These are phyloP conservation scores for Polyploca ridens DNA, from an alignment of 2,888 invertebrate species.

Conservation along the genomic window DNA sequence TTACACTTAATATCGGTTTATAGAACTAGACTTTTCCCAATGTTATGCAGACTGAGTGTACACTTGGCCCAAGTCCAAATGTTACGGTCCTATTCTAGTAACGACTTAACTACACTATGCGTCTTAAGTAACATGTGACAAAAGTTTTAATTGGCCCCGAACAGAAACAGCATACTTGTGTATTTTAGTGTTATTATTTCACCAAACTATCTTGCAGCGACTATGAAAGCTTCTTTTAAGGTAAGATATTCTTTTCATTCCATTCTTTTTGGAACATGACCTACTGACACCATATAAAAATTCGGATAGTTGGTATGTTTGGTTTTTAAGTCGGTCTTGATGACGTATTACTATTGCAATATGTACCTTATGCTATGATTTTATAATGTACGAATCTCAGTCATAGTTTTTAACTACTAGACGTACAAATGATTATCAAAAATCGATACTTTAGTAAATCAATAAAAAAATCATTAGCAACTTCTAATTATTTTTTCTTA, in stretches of 20 bases:
- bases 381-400: no score
- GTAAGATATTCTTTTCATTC: not conserved
- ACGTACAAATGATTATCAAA: no score
- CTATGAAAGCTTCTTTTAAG: not conserved
- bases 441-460: no score
- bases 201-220: not conserved
- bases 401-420: no score
- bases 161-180: not conserved
- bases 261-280: not conserved
- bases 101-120: conserved; percentile 27
- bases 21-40: conserved; percentile 34
- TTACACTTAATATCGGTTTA: conserved; percentile 19
- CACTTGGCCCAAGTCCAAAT: conserved; percentile 58
- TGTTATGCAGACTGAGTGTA: conserved; percentile 46
- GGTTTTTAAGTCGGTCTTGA: not conserved
- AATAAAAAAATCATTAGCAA: no score
- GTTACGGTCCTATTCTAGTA: conserved; percentile 38
- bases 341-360: not conserved
- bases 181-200: not conserved
- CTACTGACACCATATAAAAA: not conserved
- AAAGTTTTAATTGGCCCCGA: conserved; percentile 9
- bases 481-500: no score
- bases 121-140: conserved; percentile 11
- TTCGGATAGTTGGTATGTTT: not conserved
- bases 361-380: not conserved